Conservation (phyloP, 2,113 vertebrate genomes). For the Pionites leucogaster region DNA sequence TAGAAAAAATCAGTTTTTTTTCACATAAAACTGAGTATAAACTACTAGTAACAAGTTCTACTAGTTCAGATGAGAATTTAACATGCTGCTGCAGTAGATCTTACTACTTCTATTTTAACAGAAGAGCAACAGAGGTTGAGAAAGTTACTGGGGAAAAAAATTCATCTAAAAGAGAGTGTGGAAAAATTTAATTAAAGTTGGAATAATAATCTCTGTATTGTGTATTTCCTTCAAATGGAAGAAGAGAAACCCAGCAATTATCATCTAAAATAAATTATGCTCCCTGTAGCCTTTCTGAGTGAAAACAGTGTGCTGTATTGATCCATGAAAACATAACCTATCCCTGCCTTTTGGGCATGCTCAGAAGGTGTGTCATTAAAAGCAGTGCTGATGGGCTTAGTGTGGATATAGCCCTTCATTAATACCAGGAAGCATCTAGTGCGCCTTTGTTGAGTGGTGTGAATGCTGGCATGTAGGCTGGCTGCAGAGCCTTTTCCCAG, state of each 20-base stretch:
- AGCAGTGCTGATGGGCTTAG: background rate
- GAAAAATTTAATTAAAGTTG: constrained; percentile 15
- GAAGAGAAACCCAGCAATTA: background rate
- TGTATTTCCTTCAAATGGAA: background rate
- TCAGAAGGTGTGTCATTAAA: background rate
- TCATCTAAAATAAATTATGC: background rate
- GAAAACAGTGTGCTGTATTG: background rate
- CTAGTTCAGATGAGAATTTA: background rate
- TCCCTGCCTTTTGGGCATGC: background rate
- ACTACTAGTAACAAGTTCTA: background rate
- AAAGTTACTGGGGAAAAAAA: background rate
- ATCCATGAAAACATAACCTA: background rate
- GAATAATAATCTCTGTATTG: constrained; percentile 14
- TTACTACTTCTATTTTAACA: background rate
- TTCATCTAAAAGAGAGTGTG: background rate
- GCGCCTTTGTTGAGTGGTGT: no score
- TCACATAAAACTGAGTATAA: background rate
- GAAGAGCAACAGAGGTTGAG: background rate
- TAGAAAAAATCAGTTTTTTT: background rate
- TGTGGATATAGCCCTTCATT: background rate
- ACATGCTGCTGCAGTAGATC: background rate
- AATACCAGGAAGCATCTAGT: background rate
- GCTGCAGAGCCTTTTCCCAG: background rate
- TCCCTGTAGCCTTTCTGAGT: background rate
- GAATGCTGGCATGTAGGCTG: accelerated